phyloP scores from a whole-genome alignment of 2,888 invertebrate genomes.

The Drosophila conformis region DNA sequence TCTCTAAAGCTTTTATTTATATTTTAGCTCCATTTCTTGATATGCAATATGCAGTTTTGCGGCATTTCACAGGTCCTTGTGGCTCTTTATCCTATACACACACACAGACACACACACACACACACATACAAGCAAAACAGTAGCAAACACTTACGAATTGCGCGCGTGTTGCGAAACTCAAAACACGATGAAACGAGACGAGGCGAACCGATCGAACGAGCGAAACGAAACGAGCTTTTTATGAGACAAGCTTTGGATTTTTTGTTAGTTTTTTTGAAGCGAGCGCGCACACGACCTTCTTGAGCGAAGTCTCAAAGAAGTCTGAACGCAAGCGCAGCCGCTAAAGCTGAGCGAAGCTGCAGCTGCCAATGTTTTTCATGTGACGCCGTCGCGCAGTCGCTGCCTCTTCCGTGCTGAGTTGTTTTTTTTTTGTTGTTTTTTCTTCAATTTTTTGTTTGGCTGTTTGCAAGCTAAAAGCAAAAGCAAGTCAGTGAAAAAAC shows the following conservation, averaged over 20 bases:
- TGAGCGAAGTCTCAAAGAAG: conserved; percentile 85
- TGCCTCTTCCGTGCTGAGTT: conserved; percentile 45
- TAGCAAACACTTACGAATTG: conserved; percentile 42
- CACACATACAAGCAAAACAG: conserved; percentile 28
- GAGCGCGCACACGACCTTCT: conserved; percentile 83
- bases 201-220: conserved; percentile 22
- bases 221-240: conserved; percentile 34
- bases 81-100: conserved; percentile 29
- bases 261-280: conserved; percentile 15
- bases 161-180: conserved; percentile 26
- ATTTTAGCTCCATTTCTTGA: conserved; percentile 8
- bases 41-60: conserved; percentile 15
- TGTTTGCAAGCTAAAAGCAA: conserved; percentile 38
- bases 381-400: conserved; percentile 48
- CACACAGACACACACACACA: conserved; percentile 19
- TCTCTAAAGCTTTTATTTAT: conserved; percentile 7
- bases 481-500: conserved; percentile 61
- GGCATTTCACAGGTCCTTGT: conserved; percentile 47
- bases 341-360: conserved; percentile 61
- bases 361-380: conserved; percentile 20
- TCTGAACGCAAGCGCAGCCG: conserved; percentile 82
- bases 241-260: conserved; percentile 22
- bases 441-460: conserved; percentile 27
- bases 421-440: conserved; percentile 35
- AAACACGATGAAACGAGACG: background rate